Evolutionary conservation across 2,888 invertebrate genomes (phyloP).

Genomic region (Eledona agricola): DNA sequence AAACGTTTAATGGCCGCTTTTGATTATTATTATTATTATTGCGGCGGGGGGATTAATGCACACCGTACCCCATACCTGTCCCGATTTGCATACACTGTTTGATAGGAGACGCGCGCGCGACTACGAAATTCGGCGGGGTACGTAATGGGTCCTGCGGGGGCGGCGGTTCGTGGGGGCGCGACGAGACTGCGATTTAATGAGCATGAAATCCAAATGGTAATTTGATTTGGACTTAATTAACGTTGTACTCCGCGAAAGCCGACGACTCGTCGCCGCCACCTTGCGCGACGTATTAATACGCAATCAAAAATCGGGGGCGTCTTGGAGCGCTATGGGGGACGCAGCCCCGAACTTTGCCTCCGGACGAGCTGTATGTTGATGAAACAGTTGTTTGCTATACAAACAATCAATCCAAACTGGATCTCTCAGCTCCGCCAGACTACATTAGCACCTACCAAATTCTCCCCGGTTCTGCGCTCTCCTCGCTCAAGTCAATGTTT

Average conservation of each 20-base stretch:
- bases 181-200: conserved; percentile 60
- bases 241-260: conserved; percentile 48
- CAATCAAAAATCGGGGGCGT: conserved; percentile 26
- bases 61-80: no score
- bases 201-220: conserved; percentile 63
- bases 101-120: no score
- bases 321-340: conserved; percentile 19
- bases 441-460: conserved; percentile 44
- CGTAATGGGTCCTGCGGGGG: conserved; percentile 44
- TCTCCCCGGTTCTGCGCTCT: conserved; percentile 17
- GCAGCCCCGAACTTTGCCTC: conserved; percentile 23
- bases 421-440: conserved; percentile 39
- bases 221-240: conserved; percentile 63
- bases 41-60: conserved; percentile 33
- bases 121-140: conserved; percentile 4
- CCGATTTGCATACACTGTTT: conserved; percentile 34
- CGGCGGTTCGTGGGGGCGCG: conserved; percentile 50
- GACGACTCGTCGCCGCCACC: conserved; percentile 33
- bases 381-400: conserved; percentile 49
- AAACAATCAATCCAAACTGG: conserved; percentile 48
- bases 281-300: conserved; percentile 23
- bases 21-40: conserved; percentile 38
- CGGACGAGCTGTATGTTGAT: conserved; percentile 43
- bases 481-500: conserved; percentile 31
- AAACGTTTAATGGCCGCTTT: conserved; percentile 35